A percentile compares a stretch with the other conserved stretches of the same genome.
These are phyloP conservation scores for Tipula confusa DNA, from an alignment of 2,888 invertebrate species.

Conservation along the genomic window DNA sequence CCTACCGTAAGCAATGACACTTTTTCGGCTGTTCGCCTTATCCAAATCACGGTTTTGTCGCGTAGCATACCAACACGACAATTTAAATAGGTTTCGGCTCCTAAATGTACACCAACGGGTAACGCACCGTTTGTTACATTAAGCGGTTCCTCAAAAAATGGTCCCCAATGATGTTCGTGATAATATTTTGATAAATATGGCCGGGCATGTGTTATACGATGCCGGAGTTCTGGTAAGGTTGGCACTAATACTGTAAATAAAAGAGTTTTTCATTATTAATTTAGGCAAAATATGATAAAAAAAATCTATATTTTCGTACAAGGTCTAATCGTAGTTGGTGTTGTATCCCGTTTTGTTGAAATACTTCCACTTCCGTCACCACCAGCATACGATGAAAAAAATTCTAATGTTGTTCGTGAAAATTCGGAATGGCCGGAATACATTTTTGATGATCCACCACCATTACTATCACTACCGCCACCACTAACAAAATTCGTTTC, in stretches of 20 bases:
- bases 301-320: neutral
- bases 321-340: conserved; percentile 26
- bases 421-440: neutral
- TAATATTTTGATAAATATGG: conserved; percentile 52
- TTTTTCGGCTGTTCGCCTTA: conserved; percentile 59
- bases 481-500: neutral
- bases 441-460: neutral
- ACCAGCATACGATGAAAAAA: neutral
- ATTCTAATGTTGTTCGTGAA: neutral
- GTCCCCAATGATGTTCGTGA: conserved; percentile 68
- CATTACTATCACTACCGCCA: neutral
- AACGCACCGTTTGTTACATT: conserved; percentile 54
- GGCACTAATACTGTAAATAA: neutral
- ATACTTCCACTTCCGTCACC: conserved; percentile 12
- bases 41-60: conserved; percentile 69
- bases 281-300: too few species aligned
- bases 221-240: neutral
- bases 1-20: conserved; percentile 64
- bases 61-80: conserved; percentile 67
- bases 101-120: conserved; percentile 59
- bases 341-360: conserved; percentile 25
- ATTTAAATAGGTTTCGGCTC: conserved; percentile 60
- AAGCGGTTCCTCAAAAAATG: conserved; percentile 62
- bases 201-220: conserved; percentile 13
- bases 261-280: too few species aligned